Evolutionary conservation across 2,797 vertebrate genomes (phyloP).

Genomic region (Prionace glauca): DNA sequence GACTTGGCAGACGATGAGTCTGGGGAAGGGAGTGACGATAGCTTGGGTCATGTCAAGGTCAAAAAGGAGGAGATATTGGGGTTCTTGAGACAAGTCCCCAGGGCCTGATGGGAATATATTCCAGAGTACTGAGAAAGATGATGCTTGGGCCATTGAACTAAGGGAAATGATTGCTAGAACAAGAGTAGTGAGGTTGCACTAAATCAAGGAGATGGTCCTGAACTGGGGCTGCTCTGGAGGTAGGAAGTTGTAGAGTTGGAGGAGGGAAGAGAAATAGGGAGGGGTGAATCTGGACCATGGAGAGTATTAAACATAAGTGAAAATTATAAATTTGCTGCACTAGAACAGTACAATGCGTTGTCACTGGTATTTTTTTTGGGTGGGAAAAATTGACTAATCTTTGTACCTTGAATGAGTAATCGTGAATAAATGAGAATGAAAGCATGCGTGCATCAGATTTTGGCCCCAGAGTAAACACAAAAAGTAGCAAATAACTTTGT

Average conservation of each 20-base stretch:
- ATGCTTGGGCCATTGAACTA: no score
- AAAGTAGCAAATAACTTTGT: not conserved
- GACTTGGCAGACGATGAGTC: no score
- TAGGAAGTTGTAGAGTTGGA: not conserved
- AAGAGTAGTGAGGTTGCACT: not conserved
- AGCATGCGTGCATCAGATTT: not conserved
- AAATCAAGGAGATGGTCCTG: not conserved
- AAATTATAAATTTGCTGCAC: not conserved
- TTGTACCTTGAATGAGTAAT: not conserved
- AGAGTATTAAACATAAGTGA: not conserved
- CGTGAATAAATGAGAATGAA: not conserved
- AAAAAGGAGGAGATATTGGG: no score
- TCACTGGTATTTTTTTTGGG: not conserved
- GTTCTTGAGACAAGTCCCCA: no score
- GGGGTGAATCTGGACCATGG: not conserved
- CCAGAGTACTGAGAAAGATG: no score
- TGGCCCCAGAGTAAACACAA: not conserved
- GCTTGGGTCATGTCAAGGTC: no score
- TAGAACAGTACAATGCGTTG: not conserved
- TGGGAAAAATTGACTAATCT: not conserved
- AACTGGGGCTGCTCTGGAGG: not conserved
- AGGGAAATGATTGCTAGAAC: not conserved
- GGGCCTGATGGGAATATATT: no score
- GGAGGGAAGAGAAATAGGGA: not conserved
- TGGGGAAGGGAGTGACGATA: no score